Percentiles rank a stretch among this genome's conserved stretches.
phyloP scores from a whole-genome alignment of 1,140 invertebrate species.

The Halictus rubicundus region DNA sequence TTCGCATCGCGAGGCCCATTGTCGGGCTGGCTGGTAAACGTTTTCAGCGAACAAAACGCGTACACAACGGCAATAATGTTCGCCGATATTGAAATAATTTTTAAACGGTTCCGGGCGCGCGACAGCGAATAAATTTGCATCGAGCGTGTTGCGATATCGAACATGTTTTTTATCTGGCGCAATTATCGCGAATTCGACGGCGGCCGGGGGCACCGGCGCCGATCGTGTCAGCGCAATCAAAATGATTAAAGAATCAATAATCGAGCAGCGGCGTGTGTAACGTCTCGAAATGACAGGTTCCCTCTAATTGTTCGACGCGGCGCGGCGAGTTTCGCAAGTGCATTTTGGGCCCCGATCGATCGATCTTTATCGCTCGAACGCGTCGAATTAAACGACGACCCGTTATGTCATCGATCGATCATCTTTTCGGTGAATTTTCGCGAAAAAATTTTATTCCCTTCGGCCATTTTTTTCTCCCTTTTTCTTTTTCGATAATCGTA shows the following conservation, averaged over 20 bases:
- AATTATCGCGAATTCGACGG: conserved; percentile 31
- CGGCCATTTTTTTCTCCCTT: not conserved
- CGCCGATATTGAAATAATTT: conserved; percentile 37
- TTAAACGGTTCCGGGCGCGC: conserved; percentile 11
- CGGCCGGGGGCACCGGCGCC: too few relatives aligned
- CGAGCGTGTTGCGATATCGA: conserved; percentile 24
- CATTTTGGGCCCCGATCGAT: not conserved
- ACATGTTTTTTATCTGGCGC: conserved; percentile 37
- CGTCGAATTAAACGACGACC: not conserved
- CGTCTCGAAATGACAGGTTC: conserved; percentile 26
- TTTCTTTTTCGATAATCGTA: conserved; percentile 18
- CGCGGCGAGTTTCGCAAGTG: not conserved
- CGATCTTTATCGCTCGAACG: conserved; percentile 1
- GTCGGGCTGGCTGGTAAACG: conserved; percentile 15
- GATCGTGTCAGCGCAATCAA: conserved; percentile 30
- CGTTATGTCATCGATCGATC: not conserved
- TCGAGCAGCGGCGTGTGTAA: conserved; percentile 26
- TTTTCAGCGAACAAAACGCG: not conserved
- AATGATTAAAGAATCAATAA: conserved; percentile 38
- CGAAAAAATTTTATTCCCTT: not conserved
- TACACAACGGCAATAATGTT: conserved; percentile 17
- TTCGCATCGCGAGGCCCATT: not conserved
- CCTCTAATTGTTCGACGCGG: not conserved
- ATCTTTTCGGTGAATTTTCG: not conserved
- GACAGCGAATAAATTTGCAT: conserved; percentile 37